Base-by-base conservation (phyloP, 2,797 vertebrate species). In the Zenarchopterus dispar region DNA sequence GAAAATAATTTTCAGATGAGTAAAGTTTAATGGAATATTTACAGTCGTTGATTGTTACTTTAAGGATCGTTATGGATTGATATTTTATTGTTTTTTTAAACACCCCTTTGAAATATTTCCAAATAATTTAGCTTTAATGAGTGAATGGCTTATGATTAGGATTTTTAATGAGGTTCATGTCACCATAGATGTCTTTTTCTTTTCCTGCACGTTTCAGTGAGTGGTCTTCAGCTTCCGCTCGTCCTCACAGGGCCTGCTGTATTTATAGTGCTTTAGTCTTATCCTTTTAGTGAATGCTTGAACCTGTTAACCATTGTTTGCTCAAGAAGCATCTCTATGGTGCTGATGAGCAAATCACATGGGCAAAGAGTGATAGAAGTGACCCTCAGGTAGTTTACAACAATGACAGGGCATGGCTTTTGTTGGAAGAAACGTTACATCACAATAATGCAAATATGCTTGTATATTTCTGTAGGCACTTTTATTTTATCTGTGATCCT, bases 221-320 rank as follows among this genome's bases (percentile, higher is more conserved):
- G 21, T 8, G 26, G 31, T 47, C 56, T 55, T 49, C 16, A 11
- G 19, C 26, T 18, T 45, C 5, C 43, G 4, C n/a, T 22, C 56
- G 73, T 75, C 56, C 66, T 62, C 42, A 19, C 10, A 17, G 55
- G 52, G 56, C 46, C 59, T 19, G 39, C 21, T 69, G 67, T 82
- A 81, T 89, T 84, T 79, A 77, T 85, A 78, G 82, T 57, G 31
- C 59, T 70, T 56, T 70, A 59, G 60, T 73, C 71, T 88, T 78
- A 85, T 88, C 82, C 82, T 81, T 88, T 88, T 81, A 89, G 67
- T 81, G 62, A 46, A 53, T 75, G 43, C 75, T 70, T 86, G 78
- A 83, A 74, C 85, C 48, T 73, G 55, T 78, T 84, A 56, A 56
- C 71, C 80, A 67, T 71, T 83, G 81, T 82, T 80, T 69, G 22